Evolutionary conservation across 2,888 invertebrate genomes (phyloP), one percentile per base, ranked within the genome.

Genomic region (Eudasyphora cyanicolor): DNA sequence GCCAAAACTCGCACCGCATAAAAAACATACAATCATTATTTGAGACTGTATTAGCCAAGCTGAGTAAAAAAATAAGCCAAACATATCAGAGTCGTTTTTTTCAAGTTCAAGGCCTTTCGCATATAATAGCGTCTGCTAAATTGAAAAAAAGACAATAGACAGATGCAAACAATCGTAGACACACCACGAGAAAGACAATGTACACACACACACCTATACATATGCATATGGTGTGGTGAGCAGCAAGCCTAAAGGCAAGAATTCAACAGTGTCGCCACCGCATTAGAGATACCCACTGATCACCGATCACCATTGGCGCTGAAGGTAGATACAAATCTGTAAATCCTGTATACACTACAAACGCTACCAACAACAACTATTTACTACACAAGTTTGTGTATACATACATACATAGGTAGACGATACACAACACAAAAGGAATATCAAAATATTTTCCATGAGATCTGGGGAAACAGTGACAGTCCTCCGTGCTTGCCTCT

Each of bases 101-200:
- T 89, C 90, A 90, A 90, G 90, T 90, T 90, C 90, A 90, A 90
- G 90, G 90, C 89, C 89, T 89, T 74, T 86, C 87, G 87, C 87
- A 88, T 76, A 80, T 60, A 88, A 89, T 85, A 85, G 86, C 76
- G 84, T 84, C 83, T 85, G 81, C 70, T 79, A 71, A 76, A 75
- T 67, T 35, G 51, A 71, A 69, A 79, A n/a, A 70, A 79, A 76
- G 82, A 85, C 83, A 83, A 86, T 82, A 82, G 81, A 79, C 79
- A 32, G 80, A 64, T 64, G 57, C 80, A 77, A 82, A 79, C 83
- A 79, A 80, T 80, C 35, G 80, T 76, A 76, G 78, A 86, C 79
- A 45, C 42, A 42, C 49, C 29, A 69, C 45, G 49, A 69, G 24
- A 6, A 42, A 14, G 35, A n/a, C n/a, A 57, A 74, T 64, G 60